Evolutionary conservation across 2,797 vertebrate genomes (phyloP), one percentile per base, ranked within the genome.

Genomic region (Gymnoscopelus microlampas): DNA sequence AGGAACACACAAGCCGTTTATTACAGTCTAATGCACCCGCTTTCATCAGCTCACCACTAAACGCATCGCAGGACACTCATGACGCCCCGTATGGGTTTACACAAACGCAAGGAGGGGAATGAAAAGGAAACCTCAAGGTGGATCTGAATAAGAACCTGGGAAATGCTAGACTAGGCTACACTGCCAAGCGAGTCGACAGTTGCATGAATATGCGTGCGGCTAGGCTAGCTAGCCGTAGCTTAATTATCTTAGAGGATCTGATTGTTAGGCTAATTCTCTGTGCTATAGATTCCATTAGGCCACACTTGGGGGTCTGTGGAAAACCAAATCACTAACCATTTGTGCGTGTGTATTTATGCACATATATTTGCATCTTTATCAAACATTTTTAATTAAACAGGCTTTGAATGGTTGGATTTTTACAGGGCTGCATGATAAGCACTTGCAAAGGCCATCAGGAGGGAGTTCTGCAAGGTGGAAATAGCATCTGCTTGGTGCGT

Each of bases 351-450:
- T 83, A 86, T 91, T 88, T 85, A 92, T 92, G 90, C 89, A 92
- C 88, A 93, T 92, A 91, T 88, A 93, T 94, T 93, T 92, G 90
- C 90, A 93, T 93, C 81, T 91, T 93, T 83, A 92, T 93, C 87
- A 89, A 89, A 87, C 72, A 61, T 73, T 80, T 89, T 92, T 91
- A 90, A 93, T 92, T 90, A 88, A 79, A 74, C 39, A 10, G 74
- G 78, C 82, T 88, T 83, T 85, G 84, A 88, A 90, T 86, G 75
- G 84, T 81, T 87, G 79, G 78, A 75, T 82, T 89, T 89, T 83
- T 78, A 69, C 74, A 78, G 76, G 78, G 78, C 70, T 73, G 77
- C 23, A 65, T 26, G 85, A 93, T 88, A 85, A 89, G 76, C 82
- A 49, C 56, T 10, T 39, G 66, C 71, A 79, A 62, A 89, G 81